These are phyloP conservation scores for Leptocoma aspasia DNA, from an alignment of 2,113 vertebrate genomes.

Conservation along the genomic window DNA sequence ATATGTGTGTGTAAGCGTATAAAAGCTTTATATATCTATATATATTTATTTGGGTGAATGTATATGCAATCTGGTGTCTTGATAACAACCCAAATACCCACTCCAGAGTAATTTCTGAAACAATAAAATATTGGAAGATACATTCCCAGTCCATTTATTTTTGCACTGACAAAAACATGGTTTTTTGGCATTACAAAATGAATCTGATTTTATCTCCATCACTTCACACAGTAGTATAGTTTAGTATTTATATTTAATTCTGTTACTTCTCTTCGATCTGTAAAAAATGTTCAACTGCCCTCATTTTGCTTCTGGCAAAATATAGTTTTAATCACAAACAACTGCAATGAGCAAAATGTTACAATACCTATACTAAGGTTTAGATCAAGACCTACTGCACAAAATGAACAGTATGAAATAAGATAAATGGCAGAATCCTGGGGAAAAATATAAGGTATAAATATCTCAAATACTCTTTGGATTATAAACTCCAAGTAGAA, in stretches of 20 bases:
- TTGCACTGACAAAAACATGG: accelerated
- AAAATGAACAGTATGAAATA: neutral
- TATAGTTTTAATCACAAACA: neutral
- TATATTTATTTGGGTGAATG: neutral
- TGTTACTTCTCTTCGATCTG: neutral
- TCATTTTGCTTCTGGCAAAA: neutral
- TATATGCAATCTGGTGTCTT: neutral
- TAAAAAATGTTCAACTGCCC: neutral
- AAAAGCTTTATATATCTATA: neutral
- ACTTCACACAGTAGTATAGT: neutral
- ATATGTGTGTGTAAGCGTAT: neutral
- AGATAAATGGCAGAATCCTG: neutral
- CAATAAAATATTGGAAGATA: neutral
- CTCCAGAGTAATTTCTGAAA: neutral
- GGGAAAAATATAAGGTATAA: neutral
- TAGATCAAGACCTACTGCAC: neutral
- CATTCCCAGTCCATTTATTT: neutral
- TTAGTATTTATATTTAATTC: neutral
- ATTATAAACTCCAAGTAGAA: neutral
- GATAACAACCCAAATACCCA: neutral
- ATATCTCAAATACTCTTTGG: neutral
- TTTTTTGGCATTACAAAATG: neutral
- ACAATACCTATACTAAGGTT: neutral
- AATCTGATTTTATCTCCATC: neutral
- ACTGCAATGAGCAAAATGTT: neutral